These are phyloP conservation scores for Pseudochirops cupreus DNA, from an alignment of 2,797 vertebrate genomes.

Conservation along the genomic window DNA sequence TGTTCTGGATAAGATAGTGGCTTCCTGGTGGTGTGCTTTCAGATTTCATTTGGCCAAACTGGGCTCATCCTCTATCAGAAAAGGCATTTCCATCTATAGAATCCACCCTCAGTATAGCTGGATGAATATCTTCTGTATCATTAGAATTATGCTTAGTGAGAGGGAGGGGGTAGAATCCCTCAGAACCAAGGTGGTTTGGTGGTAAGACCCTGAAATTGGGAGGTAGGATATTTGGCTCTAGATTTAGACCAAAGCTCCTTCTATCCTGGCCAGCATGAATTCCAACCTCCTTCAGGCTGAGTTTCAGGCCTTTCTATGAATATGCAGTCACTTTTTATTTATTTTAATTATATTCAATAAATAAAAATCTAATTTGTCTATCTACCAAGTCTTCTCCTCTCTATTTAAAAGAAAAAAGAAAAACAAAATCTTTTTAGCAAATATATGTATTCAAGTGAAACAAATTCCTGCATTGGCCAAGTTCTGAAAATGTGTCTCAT, in stretches of 20 bases:
- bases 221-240: not conserved
- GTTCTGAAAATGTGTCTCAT: not conserved
- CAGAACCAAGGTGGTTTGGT: not conserved
- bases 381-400: not conserved
- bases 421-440: not conserved
- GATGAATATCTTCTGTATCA: not conserved
- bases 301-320: not conserved
- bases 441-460: not conserved
- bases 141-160: not conserved
- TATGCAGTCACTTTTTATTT: not conserved
- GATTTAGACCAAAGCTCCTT: not conserved
- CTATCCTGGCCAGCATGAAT: not conserved
- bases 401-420: not conserved
- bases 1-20: not conserved
- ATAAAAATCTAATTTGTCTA: not conserved
- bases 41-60: not conserved
- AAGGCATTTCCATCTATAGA: not conserved
- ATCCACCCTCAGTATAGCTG: not conserved
- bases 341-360: not conserved
- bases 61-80: not conserved
- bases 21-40: not conserved
- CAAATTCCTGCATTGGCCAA: not conserved
- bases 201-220: not conserved
- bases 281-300: not conserved
- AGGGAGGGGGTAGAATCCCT: not conserved